These are phyloP conservation scores for Lypha dubia DNA, from an alignment of 2,888 invertebrate species.

Conservation along the genomic window DNA sequence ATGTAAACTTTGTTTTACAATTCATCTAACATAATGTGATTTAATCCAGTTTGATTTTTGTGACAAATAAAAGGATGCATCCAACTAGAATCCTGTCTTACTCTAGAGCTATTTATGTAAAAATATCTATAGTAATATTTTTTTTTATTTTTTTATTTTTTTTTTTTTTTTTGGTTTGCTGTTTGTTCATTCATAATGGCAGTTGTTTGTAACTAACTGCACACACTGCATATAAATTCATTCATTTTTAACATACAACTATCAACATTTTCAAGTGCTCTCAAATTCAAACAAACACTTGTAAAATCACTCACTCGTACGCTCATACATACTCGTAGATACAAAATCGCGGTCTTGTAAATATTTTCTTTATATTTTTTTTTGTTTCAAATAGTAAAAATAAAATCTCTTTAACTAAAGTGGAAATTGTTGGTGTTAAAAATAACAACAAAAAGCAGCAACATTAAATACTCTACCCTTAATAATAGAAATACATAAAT, in stretches of 20 bases:
- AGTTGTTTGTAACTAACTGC: neutral
- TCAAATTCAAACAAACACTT: slow-evolving; percentile 28
- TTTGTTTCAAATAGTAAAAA: neutral
- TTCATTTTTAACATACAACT: slow-evolving; percentile 19
- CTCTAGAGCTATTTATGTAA: neutral
- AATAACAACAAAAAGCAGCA: neutral
- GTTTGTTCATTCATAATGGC: neutral
- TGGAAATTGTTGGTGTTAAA: slow-evolving; percentile 9
- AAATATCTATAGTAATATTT: neutral
- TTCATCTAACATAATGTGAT: too few relatives aligned
- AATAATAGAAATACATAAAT: slow-evolving; percentile 56
- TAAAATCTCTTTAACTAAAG: neutral
- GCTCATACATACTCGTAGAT: too few relatives aligned
- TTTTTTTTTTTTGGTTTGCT: neutral
- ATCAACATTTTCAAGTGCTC: slow-evolving; percentile 43
- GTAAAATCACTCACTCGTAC: neutral
- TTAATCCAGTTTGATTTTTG: too few relatives aligned
- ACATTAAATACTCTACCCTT: slow-evolving; percentile 2
- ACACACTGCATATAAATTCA: slow-evolving; percentile 4
- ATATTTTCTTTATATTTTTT: neutral
- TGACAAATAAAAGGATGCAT: too few relatives aligned
- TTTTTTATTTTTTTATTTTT: neutral
- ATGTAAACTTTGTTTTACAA: too few relatives aligned
- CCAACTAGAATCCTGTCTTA: neutral
- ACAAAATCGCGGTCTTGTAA: slow-evolving; percentile 6